Conservation (phyloP, 2,888 invertebrate genomes). For the Chymomyza fuscimana region DNA sequence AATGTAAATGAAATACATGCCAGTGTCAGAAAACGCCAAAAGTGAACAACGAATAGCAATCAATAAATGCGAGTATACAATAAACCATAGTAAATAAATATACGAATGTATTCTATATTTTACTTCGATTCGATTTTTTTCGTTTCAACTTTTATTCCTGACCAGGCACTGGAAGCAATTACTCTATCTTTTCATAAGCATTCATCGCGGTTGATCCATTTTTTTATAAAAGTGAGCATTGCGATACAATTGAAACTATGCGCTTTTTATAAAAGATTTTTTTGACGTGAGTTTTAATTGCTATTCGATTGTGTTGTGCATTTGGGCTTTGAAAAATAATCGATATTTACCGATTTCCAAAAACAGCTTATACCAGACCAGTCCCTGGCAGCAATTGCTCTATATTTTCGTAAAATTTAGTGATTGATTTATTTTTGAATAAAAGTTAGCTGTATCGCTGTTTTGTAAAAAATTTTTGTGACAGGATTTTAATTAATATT, state of each 20-base stretch:
- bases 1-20: conserved; percentile 1
- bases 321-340: no score
- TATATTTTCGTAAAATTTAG: no score
- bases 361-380: no score
- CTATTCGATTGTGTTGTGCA: no score
- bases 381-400: no score
- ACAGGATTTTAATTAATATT: no score
- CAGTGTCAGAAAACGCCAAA: not conserved
- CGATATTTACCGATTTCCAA: no score
- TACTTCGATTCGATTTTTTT: not conserved
- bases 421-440: no score
- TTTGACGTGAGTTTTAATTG: not conserved
- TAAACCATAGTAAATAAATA: not conserved
- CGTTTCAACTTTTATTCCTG: not conserved
- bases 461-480: no score
- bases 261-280: not conserved
- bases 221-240: not conserved
- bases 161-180: not conserved
- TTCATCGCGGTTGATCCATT: not conserved
- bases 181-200: not conserved
- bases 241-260: not conserved
- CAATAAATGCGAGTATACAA: not conserved
- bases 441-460: no score
- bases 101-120: not conserved
- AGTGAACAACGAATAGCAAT: not conserved